Base-by-base conservation (phyloP, 2,113 vertebrate species). In the Dermatemys mawii region DNA sequence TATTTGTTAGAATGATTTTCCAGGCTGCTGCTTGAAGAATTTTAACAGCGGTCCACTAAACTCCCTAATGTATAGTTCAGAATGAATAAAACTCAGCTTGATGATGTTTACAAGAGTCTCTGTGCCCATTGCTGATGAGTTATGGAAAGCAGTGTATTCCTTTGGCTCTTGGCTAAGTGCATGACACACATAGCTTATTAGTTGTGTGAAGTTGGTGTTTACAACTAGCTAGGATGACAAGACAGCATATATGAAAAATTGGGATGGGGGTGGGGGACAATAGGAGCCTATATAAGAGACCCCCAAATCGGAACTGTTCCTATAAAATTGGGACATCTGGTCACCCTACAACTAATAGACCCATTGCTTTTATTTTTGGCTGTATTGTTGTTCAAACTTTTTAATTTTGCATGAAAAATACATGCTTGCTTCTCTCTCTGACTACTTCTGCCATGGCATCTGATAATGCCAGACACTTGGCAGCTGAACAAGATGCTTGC, bases 61-160 rank as follows among this genome's bases (percentile, higher is more conserved):
- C 55, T 97, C 97, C 95, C 94, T 86, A 29, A 95, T 95, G 90
- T 75, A 29, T 85, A 94, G 95, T 97, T 97, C 63, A 84, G 88
- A 96, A 97, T 81, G 87, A 97, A 95, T 97, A 96, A 96, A 97
- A 96, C 90, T 93, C 87, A 93, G 54, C 88, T 96, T 97, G 94
- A 96, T 97, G 96, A 53, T 97, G 87, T 95, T 95, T 97, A 92
- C 94, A 94, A 87, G 92, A 86, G 46, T 88, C 84, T 97, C 94
- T 95, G 87, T 90, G 80, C 93, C 84, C 84, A 49, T 5, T 93
- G 92, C 94, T 85, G 95, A 93, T 95, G 93, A 93, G 87, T 96
- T 94, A 97, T 78, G 89, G 87, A 87, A 94, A 91, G 73, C 44
- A 78, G 84, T 8, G 0, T 70, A 51, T 95, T 95, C 83, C 81